phyloP scores from a whole-genome alignment of 53 echinoderm and acorn worm genomes.

The Holothuria leucospilota region DNA sequence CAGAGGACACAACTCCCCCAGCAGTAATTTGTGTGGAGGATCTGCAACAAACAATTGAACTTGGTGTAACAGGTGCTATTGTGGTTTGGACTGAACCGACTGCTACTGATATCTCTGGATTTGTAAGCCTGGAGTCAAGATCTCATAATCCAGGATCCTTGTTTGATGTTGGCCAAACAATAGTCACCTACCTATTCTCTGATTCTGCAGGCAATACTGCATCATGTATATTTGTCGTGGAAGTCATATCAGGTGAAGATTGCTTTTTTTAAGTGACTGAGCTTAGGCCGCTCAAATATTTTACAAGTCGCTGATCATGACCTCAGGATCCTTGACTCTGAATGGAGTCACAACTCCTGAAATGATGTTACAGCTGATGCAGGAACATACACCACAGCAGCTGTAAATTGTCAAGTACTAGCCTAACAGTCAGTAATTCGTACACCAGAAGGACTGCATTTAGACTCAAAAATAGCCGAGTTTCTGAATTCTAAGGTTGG shows the following conservation, averaged over 20 bases:
- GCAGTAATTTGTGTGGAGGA: slow-evolving; percentile 18
- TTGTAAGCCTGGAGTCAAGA: slow-evolving; percentile 21
- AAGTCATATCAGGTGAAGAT: neutral
- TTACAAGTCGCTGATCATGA: too few species aligned
- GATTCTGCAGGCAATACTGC: slow-evolving; percentile 57
- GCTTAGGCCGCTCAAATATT: too few species aligned
- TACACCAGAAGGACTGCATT: too few species aligned
- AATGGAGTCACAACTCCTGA: too few species aligned
- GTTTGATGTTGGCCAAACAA: slow-evolving; percentile 64
- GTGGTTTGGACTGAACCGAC: slow-evolving; percentile 29
- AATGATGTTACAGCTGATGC: too few species aligned
- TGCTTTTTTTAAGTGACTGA: too few species aligned
- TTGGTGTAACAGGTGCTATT: slow-evolving; percentile 3
- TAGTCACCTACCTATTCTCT: slow-evolving; percentile 55
- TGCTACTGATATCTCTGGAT: slow-evolving; percentile 50
- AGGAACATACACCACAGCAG: too few species aligned
- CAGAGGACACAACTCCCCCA: slow-evolving; percentile 54
- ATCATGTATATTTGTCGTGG: slow-evolving; percentile 36
- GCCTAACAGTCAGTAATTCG: too few species aligned
- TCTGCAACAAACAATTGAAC: slow-evolving; percentile 16
- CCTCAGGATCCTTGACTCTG: too few species aligned
- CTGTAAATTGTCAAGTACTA: too few species aligned
- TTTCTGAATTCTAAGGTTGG: too few species aligned
- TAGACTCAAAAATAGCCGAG: too few species aligned
- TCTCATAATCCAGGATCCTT: slow-evolving; percentile 25